Evolutionary conservation across 2,113 vertebrate species (phyloP), one percentile per base, ranked within the genome.

Genomic region (Leptocoma aspasia): DNA sequence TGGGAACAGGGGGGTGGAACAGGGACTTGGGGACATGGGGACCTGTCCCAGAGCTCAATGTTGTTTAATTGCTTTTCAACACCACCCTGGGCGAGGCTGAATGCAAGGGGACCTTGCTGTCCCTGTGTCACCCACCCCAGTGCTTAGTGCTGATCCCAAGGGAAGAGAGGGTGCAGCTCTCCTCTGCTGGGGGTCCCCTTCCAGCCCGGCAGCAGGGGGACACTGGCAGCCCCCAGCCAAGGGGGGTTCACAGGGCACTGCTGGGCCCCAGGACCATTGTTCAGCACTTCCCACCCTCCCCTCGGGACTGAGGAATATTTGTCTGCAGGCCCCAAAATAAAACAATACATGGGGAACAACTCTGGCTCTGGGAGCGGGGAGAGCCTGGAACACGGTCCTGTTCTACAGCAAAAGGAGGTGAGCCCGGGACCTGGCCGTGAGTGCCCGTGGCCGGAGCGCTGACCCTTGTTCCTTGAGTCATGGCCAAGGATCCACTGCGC

Each of bases 251-350:
- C 21, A 4, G 5, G 7, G 87, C 30, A 2, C 82, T 44, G 82
- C 6, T 3, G 92, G 80, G 72, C 89, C 5, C 2, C 65, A 50
- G 81, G 37, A 91, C 94, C 91, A 97, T 96, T 97, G 96, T 96
- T 96, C 44, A 5, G 59, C 47, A 80, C 86, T 97, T 96, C 95
- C 96, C 94, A 75, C 95, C 92, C 31, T 82, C 90, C 91, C 95
- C 91, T 90, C 76, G 89, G 92, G 89, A 97, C 35, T 11, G 82
- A 70, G 71, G 80, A 88, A 42, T 37, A 66, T 72, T 90, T 88
- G 89, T 86, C 61, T 9, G 0, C 66, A 85, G 44, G 94, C 82
- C 86, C 86, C 63, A 4, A 71, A 85, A 93, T 79, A 82, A 84
- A 95, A 96, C 96, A 97, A 96, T 96, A 50, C 66, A 1, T 50